phyloP scores from a whole-genome alignment of 2,888 invertebrate species.

The Parelbella ahira region DNA sequence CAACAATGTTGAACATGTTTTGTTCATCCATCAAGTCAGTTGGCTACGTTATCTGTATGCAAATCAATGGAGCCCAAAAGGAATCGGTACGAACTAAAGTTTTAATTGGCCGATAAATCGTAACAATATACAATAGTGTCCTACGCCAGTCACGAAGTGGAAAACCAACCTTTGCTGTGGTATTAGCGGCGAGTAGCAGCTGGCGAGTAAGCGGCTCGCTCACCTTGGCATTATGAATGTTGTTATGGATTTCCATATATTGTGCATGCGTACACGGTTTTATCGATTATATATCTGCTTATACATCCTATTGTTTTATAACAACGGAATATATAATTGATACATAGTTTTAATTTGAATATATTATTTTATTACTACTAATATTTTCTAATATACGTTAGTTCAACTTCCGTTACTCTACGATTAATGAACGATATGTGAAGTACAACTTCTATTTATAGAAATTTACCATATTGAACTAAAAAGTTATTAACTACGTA shows the following conservation, averaged over 20 bases:
- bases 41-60: slow-evolving; percentile 16
- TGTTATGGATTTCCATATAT: slow-evolving; percentile 41
- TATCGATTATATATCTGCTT: slow-evolving; percentile 17
- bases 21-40: slow-evolving; percentile 11
- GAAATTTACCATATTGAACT: too few species aligned
- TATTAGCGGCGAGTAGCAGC: slow-evolving; percentile 44
- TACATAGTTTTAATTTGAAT: too few species aligned
- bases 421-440: too few species aligned
- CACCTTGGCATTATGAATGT: slow-evolving; percentile 59
- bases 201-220: slow-evolving; percentile 51
- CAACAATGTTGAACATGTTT: too few species aligned
- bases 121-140: slow-evolving; percentile 41
- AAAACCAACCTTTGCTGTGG: slow-evolving; percentile 54
- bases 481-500: too few species aligned
- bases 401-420: too few species aligned
- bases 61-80: slow-evolving; percentile 24
- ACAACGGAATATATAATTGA: too few species aligned
- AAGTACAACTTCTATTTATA: too few species aligned
- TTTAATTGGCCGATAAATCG: slow-evolving; percentile 35
- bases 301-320: slow-evolving; percentile 15
- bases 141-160: slow-evolving; percentile 51
- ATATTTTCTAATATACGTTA: too few species aligned
- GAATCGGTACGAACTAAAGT: slow-evolving; percentile 15
- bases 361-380: too few species aligned
- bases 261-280: slow-evolving; percentile 9